Evolutionary conservation across 2,888 invertebrate species (phyloP).

Genomic region (Capitulum mitella): DNA sequence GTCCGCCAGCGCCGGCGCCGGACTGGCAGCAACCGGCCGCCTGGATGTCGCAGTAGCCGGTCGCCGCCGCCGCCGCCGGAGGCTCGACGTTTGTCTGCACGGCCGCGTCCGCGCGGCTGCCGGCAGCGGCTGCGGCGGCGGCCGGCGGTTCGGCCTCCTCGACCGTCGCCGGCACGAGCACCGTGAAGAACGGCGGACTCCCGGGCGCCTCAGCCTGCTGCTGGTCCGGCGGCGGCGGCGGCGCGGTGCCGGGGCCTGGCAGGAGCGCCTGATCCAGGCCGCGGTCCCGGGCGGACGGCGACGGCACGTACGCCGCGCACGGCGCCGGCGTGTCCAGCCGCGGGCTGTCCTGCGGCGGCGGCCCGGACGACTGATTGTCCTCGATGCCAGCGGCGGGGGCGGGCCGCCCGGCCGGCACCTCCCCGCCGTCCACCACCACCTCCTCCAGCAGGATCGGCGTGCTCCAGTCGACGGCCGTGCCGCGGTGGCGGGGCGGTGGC

Average conservation of each 20-base stretch:
- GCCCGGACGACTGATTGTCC: neutral
- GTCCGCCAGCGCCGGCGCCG: neutral
- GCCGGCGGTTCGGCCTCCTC: neutral
- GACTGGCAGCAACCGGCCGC: neutral
- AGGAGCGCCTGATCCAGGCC: neutral
- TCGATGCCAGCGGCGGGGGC: neutral
- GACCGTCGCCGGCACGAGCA: neutral
- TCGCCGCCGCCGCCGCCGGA: neutral
- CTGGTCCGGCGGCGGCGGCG: neutral
- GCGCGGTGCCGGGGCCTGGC: neutral
- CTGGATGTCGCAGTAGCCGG: neutral
- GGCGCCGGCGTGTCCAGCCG: neutral
- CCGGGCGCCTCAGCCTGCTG: too few species aligned
- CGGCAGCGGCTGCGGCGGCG: neutral
- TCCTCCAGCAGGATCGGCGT: neutral
- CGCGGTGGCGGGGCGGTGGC: neutral
- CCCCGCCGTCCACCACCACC: neutral
- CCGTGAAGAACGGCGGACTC: too few species aligned
- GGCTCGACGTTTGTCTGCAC: neutral
- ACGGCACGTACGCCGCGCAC: neutral
- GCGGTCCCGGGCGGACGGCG: neutral
- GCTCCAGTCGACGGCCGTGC: neutral
- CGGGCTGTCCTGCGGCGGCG: neutral
- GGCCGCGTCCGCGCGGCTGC: neutral
- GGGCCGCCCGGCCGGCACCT: neutral